Conservation (phyloP, 2,888 invertebrate genomes). For the Cybosia mesomella region DNA sequence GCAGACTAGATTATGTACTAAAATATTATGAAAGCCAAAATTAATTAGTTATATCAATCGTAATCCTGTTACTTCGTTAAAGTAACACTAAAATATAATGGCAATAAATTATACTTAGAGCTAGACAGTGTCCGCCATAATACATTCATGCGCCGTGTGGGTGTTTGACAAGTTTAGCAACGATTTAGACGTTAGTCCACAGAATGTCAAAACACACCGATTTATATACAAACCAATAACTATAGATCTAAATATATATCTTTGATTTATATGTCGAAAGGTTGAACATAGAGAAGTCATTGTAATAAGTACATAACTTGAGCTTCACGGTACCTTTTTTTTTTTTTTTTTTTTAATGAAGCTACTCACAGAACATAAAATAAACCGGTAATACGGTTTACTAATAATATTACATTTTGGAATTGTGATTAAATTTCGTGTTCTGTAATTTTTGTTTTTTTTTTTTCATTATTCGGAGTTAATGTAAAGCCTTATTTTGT, state of each 20-base stretch:
- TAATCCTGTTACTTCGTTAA: conserved; percentile 44
- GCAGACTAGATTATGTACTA: conserved; percentile 20
- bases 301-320: background rate
- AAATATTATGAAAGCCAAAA: conserved; percentile 35
- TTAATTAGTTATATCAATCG: conserved; percentile 44
- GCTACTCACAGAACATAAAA: too few relatives aligned
- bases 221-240: conserved; percentile 43
- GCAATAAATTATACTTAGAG: conserved; percentile 61
- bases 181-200: conserved; percentile 67
- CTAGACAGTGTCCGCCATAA: conserved; percentile 52
- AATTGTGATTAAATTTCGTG: too few relatives aligned
- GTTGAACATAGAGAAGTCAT: background rate
- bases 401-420: too few relatives aligned
- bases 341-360: too few relatives aligned
- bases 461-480: too few relatives aligned
- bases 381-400: too few relatives aligned
- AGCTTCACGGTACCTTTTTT: too few relatives aligned
- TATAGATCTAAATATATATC: too few relatives aligned
- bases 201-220: conserved; percentile 67
- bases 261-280: conserved; percentile 6
- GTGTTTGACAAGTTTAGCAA: conserved; percentile 57
- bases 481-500: background rate
- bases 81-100: conserved; percentile 51
- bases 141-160: conserved; percentile 55
- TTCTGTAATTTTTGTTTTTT: too few relatives aligned